Base-by-base conservation (phyloP, 2,113 vertebrate genomes). In the Charadrius vociferus region DNA sequence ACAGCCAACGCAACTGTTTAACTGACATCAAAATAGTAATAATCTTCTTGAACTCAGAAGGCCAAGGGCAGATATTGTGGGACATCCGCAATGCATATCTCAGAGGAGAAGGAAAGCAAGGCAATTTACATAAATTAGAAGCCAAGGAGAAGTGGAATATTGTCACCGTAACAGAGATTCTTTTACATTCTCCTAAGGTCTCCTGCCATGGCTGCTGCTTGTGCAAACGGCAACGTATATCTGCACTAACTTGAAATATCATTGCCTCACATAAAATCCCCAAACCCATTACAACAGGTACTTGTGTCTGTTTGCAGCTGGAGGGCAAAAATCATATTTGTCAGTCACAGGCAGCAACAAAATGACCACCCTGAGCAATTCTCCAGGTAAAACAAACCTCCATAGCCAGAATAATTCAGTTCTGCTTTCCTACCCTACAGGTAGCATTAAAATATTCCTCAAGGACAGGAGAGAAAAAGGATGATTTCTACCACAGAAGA, bases 81-180 rank as follows among this genome's bases (percentile, higher is more conserved):
- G 19, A 58, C 45, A 87, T 29, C 8, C 4, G 1, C 21, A 70
- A 49, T 49, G 43, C 17, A 19, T 75, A 47, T 3, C 36, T 87
- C 70, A 45, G 36, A 89, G n/a, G 5, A 72, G 17, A 27, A 86
- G 14, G 26, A 89, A 92, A 81, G 6, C 14, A 55, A 85, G 11
- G 17, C 24, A 75, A 65, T 72, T 87, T 56, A 79, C 93, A 93
- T 43, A 72, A 89, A 89, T 86, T 43, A 61, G 34, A 91, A 78
- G 26, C 11, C 52, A 68, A 55, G 24, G 43, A 92, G 37, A 91
- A 78, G 27, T 43, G 5, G 9, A 75, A 61, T 26, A 4, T 30
- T 55, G 23, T 43, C 34, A 61, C 26, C 6, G 32, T 9, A 93
- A 15, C 34, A 81, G 32, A 78, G 10, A 39, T 21, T 87, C 36